phyloP scores from a whole-genome alignment of 1,140 invertebrate species.

The Rhyzopertha dominica region DNA sequence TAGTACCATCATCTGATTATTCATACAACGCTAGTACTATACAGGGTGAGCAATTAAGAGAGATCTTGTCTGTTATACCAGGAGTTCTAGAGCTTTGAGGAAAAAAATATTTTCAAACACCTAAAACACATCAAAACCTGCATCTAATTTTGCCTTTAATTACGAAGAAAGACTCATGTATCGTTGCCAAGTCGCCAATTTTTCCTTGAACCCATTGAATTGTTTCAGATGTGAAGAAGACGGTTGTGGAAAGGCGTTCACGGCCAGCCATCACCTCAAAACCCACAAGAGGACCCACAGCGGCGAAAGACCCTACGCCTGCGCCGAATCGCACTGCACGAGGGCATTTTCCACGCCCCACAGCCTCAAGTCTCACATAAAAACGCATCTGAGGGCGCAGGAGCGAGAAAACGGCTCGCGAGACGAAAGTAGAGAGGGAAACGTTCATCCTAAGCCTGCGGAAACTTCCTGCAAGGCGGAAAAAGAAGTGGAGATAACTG shows the following conservation, averaged over 20 bases:
- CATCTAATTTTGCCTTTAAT: too few species aligned
- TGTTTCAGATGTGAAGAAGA: conserved; percentile 66
- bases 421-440: conserved; percentile 4
- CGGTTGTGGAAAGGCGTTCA: conserved; percentile 87
- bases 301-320: conserved; percentile 73
- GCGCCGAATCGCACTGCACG: conserved; percentile 64
- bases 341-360: conserved; percentile 73
- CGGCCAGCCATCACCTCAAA: conserved; percentile 90
- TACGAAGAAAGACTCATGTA: too few species aligned
- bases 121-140: too few species aligned
- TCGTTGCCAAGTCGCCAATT: too few species aligned
- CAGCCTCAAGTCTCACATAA: conserved; percentile 73
- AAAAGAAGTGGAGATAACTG: too few species aligned
- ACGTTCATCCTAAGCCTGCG: conserved; percentile 14
- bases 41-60: too few species aligned
- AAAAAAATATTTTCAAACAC: too few species aligned
- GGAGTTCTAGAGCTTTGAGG: too few species aligned
- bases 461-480: too few species aligned
- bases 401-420: neutral
- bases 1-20: too few species aligned
- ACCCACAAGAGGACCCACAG: conserved; percentile 71
- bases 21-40: too few species aligned
- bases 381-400: conserved; percentile 46
- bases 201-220: conserved; percentile 18
- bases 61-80: too few species aligned